Percentiles rank a stretch among this genome's conserved stretches.
These are phyloP conservation scores for Furcifer pardalis DNA, from an alignment of 2,797 vertebrate species.

Conservation along the genomic window DNA sequence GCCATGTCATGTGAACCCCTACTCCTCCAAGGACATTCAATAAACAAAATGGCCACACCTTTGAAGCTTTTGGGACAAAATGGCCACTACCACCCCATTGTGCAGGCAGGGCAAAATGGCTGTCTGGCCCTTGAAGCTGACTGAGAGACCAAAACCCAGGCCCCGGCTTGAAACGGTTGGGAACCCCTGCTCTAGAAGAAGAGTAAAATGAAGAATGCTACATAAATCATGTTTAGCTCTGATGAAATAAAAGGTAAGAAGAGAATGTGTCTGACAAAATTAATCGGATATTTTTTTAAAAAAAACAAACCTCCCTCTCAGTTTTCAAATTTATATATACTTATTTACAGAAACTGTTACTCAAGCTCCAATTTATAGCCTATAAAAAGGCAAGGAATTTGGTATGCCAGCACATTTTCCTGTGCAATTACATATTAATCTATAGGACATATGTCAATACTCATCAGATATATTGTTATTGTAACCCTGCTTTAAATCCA, in stretches of 20 bases:
- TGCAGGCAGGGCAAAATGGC: too few species aligned
- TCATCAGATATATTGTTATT: slow-evolving; percentile 33
- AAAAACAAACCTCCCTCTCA: slow-evolving; percentile 24
- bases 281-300: background rate
- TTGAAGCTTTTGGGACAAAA: too few species aligned
- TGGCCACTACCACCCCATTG: too few species aligned
- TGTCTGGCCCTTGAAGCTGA: too few species aligned
- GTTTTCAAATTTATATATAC: slow-evolving; percentile 25
- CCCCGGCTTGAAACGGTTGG: too few species aligned
- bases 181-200: too few species aligned
- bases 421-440: slow-evolving; percentile 19
- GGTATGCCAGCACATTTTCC: slow-evolving; percentile 25
- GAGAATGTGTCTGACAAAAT: slow-evolving; percentile 2
- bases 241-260: slow-evolving; percentile 34
- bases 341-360: slow-evolving; percentile 44
- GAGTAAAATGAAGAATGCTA: too few species aligned
- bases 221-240: background rate
- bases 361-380: slow-evolving; percentile 47
- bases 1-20: too few species aligned
- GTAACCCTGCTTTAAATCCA: slow-evolving; percentile 28
- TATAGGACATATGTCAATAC: slow-evolving; percentile 39
- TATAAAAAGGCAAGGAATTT: background rate
- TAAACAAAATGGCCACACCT: too few species aligned
- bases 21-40: too few species aligned
- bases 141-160: too few species aligned